Base-by-base conservation (phyloP, 92 coral and sea anemone species). In the Epizoanthus stellaris region DNA sequence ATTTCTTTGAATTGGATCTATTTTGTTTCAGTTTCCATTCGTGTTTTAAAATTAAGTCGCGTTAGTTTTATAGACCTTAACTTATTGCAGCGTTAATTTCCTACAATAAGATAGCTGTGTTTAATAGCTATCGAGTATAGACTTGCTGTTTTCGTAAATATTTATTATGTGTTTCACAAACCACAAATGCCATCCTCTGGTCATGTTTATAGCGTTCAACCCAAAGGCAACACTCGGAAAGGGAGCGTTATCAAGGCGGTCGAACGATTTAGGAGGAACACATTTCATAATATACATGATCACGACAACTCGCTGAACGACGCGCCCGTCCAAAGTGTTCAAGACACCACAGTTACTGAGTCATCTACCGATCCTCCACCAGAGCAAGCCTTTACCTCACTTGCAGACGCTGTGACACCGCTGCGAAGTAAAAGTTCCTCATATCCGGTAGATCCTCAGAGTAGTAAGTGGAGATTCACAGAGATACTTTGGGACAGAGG, bases 211-310 rank as follows among this genome's bases (percentile, higher is more conserved):
- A 79, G 83, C 83, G 83, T 79, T 42, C 73, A 79, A 79, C 72
- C 73, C 14, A 79, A 79, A 42, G 83, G 19, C 19, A 79, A 79
- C 72, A 64, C 40, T 6, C 83, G 83, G 25, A 63, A 21, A 79
- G 72, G 83, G 25, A 79, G 83, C 61, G 25, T 79, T 13, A 63
- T 45, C 40, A 43, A 79, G 40, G 83, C 73, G 7, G 83, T 79
- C 12, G 25, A 45, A 62, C 56, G 73, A 20, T 64, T 79, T 63
- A 79, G 83, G 58, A 79, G 83, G 83, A 42, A 79, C 25, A 79
- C 83, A 63, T 45, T 70, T 70, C 61, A 70, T 36, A 70, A 79
- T 79, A 38, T 79, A 38, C 43, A 62, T 12, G 72, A 79, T 43
- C 81, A 34, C 25, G 83, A 43, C 53, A 1, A 11, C 56, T 10